A percentile compares a stretch with the other conserved stretches of the same genome.
phyloP scores from a whole-genome alignment of 2,797 vertebrate genomes.

The Crocidura indochinensis region DNA sequence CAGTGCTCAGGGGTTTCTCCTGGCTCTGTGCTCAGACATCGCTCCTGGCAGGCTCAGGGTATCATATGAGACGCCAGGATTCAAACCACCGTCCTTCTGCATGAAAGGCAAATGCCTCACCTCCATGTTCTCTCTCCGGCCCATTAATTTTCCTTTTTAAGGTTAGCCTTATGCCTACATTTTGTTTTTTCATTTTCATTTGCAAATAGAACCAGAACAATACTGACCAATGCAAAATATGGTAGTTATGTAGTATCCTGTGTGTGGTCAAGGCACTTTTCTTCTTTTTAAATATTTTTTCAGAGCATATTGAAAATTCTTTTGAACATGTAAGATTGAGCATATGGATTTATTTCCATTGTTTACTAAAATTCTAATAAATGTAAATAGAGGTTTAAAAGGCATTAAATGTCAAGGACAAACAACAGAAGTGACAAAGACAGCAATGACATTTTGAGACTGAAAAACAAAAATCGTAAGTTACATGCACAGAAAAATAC shows the following conservation, averaged over 20 bases:
- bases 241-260: background rate
- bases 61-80: too few species aligned
- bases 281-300: constrained; percentile 43
- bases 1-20: too few species aligned
- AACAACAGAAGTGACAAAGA: constrained; percentile 63
- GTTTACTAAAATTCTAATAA: constrained; percentile 28
- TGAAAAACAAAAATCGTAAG: constrained; percentile 53
- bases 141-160: background rate
- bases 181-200: constrained; percentile 2
- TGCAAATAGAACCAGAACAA: background rate
- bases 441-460: constrained; percentile 67
- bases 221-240: constrained; percentile 13
- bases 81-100: too few species aligned
- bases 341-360: constrained; percentile 27
- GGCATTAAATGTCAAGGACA: constrained; percentile 74
- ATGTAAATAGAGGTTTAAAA: constrained; percentile 68
- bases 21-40: too few species aligned
- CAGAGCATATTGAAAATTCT: background rate
- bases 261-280: background rate
- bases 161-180: background rate
- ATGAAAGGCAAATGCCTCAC: too few species aligned
- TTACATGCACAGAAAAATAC: background rate
- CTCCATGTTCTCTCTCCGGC: too few species aligned
- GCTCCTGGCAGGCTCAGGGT: too few species aligned
- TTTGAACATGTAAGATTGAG: constrained; percentile 22